Evolutionary conservation across 2,797 vertebrate species (phyloP).

Genomic region (Micrastur ruficollis): DNA sequence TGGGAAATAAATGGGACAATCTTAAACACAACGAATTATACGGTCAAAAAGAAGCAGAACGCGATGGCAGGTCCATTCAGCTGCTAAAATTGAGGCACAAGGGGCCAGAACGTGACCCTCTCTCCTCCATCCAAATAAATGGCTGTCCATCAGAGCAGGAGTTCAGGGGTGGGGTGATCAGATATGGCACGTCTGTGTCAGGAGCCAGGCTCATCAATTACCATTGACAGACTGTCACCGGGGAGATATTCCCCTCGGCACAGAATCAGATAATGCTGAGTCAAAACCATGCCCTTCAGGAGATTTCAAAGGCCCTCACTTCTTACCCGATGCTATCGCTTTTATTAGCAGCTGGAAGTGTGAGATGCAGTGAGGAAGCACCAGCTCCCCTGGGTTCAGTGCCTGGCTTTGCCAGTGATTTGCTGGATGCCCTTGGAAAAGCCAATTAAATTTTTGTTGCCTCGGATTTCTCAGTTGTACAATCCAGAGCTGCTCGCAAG

Average conservation of each 20-base stretch:
- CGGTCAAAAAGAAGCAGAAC: neutral
- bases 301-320: neutral
- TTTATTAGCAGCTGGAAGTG: neutral
- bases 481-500: neutral
- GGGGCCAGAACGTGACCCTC: neutral
- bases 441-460: slow-evolving; percentile 36
- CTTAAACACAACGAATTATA: slow-evolving; percentile 23
- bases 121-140: neutral
- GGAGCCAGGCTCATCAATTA: neutral
- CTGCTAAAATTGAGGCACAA: neutral
- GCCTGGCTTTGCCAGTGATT: neutral
- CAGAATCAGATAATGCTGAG: neutral
- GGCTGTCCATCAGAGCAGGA: neutral
- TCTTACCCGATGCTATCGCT: neutral
- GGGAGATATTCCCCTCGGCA: neutral
- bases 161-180: neutral
- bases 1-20: slow-evolving; percentile 21
- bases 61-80: neutral
- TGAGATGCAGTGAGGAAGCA: neutral
- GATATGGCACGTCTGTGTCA: neutral
- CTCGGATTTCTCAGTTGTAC: slow-evolving; percentile 18
- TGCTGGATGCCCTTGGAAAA: slow-evolving; percentile 58
- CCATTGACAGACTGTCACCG: rapidly evolving
- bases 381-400: neutral
- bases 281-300: neutral